These are phyloP conservation scores for Metopolophium dirhodum DNA, from an alignment of 1,140 invertebrate genomes.

Conservation along the genomic window DNA sequence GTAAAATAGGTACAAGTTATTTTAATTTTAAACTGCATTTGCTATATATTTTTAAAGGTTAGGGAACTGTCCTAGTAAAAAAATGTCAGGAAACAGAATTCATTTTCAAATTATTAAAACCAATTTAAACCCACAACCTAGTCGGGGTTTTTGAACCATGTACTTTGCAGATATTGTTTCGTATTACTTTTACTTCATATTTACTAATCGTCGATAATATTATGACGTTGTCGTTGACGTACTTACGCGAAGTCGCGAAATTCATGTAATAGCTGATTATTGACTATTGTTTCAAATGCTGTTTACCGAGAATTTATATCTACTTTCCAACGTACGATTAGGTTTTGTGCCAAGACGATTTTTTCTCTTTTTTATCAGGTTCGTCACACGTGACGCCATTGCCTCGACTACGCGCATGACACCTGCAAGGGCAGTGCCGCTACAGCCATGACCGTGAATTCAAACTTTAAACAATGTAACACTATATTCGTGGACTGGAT, in stretches of 20 bases:
- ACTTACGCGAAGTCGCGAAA: too few species aligned
- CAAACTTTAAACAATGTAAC: not conserved
- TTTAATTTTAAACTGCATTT: too few species aligned
- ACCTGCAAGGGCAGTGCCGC: not conserved
- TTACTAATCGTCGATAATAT: not conserved
- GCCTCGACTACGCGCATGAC: not conserved
- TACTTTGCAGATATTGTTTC: not conserved
- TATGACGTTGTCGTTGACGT: not conserved
- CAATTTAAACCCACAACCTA: too few species aligned
- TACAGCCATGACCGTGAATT: constrained; percentile 4
- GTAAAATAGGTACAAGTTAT: too few species aligned
- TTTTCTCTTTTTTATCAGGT: not conserved
- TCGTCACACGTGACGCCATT: not conserved
- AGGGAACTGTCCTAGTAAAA: too few species aligned
- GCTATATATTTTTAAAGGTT: too few species aligned
- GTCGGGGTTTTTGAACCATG: too few species aligned
- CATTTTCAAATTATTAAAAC: too few species aligned
- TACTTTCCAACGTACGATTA: not conserved
- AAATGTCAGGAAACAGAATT: too few species aligned
- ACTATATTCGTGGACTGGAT: not conserved
- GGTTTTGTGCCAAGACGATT: not conserved
- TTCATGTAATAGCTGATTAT: not conserved
- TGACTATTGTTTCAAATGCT: not conserved
- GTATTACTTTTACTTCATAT: not conserved
- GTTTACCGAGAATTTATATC: not conserved